Conservation (phyloP, 1,140 invertebrate species). For the Notospermus geniculatus region DNA sequence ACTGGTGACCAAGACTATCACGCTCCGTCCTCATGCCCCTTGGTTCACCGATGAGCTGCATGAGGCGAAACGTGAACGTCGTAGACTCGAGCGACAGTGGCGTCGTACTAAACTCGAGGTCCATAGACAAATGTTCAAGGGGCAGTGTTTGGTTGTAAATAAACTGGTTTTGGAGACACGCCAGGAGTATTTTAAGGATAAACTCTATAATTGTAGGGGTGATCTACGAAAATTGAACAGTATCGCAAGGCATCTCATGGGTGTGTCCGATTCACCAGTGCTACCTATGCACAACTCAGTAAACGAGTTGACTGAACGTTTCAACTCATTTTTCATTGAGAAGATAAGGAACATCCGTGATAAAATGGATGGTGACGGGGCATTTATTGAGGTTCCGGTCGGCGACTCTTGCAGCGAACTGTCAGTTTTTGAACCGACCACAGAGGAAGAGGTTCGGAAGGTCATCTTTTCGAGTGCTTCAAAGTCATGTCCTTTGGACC, state of each 20-base stretch:
- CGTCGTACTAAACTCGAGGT: neutral
- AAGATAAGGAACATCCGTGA: neutral
- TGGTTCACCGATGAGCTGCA: too few relatives aligned
- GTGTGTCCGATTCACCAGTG: neutral
- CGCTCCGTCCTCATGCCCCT: too few relatives aligned
- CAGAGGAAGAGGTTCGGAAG: neutral
- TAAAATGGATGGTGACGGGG: neutral
- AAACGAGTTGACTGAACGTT: neutral
- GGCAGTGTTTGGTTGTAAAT: neutral
- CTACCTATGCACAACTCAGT: neutral
- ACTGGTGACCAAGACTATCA: too few relatives aligned
- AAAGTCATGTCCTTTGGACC: constrained; percentile 23
- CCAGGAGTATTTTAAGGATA: neutral
- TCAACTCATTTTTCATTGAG: neutral
- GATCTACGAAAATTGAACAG: neutral
- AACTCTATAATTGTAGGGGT: neutral
- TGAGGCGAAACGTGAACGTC: neutral
- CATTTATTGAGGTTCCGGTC: neutral
- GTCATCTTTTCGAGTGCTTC: neutral
- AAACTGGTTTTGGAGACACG: neutral
- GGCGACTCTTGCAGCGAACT: neutral
- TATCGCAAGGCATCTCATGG: neutral
- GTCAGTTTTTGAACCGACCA: neutral
- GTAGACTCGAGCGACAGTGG: neutral
- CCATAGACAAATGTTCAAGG: neutral